Percentiles rank a stretch among this genome's conserved stretches.
Evolutionary conservation across 2,888 invertebrate species (phyloP).

Genomic region (Stenolophus ochropezus): DNA sequence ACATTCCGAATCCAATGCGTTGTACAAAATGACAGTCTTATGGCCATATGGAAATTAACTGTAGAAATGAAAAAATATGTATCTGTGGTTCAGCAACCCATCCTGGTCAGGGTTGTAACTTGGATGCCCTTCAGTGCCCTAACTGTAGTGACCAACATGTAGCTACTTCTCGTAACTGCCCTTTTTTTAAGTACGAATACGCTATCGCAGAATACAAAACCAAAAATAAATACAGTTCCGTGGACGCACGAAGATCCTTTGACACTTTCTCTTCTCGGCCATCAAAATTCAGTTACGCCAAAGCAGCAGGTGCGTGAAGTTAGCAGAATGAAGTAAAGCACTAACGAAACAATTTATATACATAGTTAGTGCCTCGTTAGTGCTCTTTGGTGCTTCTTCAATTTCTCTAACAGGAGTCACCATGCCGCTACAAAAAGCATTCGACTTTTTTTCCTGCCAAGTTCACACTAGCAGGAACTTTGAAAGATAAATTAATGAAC

Average conservation of each 20-base stretch:
- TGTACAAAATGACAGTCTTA: neutral
- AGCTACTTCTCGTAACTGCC: neutral
- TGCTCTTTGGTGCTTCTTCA: too few species aligned
- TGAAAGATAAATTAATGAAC: too few species aligned
- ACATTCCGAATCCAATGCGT: neutral
- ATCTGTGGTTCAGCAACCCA: neutral
- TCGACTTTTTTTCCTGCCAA: too few species aligned
- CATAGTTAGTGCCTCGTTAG: too few species aligned
- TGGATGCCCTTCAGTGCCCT: neutral
- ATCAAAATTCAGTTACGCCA: neutral
- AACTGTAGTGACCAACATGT: neutral
- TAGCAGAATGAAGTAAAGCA: too few species aligned
- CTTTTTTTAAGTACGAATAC: neutral
- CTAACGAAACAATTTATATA: too few species aligned
- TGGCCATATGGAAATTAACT: neutral
- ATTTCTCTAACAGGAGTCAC: too few species aligned
- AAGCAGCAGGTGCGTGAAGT: too few species aligned
- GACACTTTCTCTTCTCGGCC: neutral
- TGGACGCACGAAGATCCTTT: neutral
- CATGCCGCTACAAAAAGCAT: too few species aligned
- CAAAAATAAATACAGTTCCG: neutral
- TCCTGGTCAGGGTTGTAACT: neutral
- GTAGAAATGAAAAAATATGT: neutral
- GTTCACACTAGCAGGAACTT: too few species aligned
- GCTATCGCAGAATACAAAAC: constrained; percentile 4